Evolutionary conservation across 1,140 invertebrate genomes (phyloP).

Genomic region (Pogonus chalceus): DNA sequence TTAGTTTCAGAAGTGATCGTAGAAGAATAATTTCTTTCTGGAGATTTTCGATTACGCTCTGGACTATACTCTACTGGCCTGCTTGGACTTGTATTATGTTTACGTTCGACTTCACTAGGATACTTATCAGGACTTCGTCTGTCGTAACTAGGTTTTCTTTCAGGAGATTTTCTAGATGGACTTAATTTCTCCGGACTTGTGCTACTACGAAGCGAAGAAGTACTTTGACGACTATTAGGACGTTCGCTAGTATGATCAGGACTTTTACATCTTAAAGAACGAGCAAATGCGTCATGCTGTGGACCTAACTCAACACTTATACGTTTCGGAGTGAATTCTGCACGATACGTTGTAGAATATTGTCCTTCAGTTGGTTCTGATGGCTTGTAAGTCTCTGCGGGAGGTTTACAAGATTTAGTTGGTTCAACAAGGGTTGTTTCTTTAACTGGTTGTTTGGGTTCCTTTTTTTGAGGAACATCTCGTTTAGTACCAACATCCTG

Average conservation of each 20-base stretch:
- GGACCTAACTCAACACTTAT: slow-evolving; percentile 53
- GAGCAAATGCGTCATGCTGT: slow-evolving; percentile 59
- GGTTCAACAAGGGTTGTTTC: slow-evolving; percentile 19
- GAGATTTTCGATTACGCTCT: no score
- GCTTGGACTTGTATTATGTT: slow-evolving; percentile 2
- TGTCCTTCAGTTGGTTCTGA: slow-evolving; percentile 32
- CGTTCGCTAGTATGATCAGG: slow-evolving; percentile 39
- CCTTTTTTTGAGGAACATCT: not conserved
- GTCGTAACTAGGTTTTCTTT: slow-evolving; percentile 19
- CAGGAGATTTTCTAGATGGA: slow-evolving; percentile 22
- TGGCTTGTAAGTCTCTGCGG: slow-evolving; percentile 14
- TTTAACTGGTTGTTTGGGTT: slow-evolving; percentile 7
- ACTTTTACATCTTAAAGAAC: slow-evolving; percentile 50
- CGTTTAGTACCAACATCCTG: not conserved
- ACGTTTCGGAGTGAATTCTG: slow-evolving; percentile 43
- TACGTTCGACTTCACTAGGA: slow-evolving; percentile 4
- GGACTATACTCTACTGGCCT: no score
- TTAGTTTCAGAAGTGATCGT: no score
- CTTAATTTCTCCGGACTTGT: slow-evolving; percentile 42
- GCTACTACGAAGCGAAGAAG: slow-evolving; percentile 41
- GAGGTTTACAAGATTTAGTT: slow-evolving; percentile 16
- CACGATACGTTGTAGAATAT: slow-evolving; percentile 49
- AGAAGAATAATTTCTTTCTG: no score
- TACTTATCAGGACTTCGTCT: slow-evolving; percentile 20
- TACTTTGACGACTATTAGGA: slow-evolving; percentile 37